Base-by-base conservation (phyloP, 2,797 vertebrate genomes). In the Lagorchestes hirsutus region DNA sequence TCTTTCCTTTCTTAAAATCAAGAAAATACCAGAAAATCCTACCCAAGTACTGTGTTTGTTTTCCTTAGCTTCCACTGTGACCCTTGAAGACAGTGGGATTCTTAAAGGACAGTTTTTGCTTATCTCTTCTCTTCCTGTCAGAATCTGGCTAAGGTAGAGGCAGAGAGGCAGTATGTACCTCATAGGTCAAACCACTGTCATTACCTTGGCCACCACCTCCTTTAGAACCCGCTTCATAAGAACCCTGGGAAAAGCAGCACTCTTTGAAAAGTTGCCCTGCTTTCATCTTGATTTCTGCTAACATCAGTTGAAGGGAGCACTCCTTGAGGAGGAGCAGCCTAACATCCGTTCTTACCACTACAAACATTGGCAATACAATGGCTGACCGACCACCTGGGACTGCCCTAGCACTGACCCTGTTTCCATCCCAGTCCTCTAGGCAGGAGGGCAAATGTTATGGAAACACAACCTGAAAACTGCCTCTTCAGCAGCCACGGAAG, bases 131-230 rank as follows among this genome's bases (percentile, higher is more conserved):
- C 9, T 87, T 87, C 40, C 74, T 50, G 24, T 87, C 22, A 46
- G 74, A 46, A 46, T 87, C 40, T 87, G 40, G 46, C 74, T 87
- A 11, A 46, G 10, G 74, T 22, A 87, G 22, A 87, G 24, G 27
- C 40, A 27, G 40, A 34, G 74, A 50, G 22, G 40, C 3, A 14
- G 34, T 87, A 27, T 46, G 22, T 46, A 50, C 34, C 59, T 74
- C n/a, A 6, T 2, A 40, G 1, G 34, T 40, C n/a, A n/a, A 67
- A n/a, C 34, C 5, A n/a, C 0, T 8, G 13, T 24, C 0, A 82
- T 11, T 46, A 27, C 22, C 22, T 87, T 50, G 74, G 74, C 8
- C 9, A 46, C 40, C 10, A 27, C 40, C 1, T 27, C 40, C 18
- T 34, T 46, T 3, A 9, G 3, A 46, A 4, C 40, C n/a, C 8